Evolutionary conservation across 92 coral and sea anemone genomes (phyloP).

Genomic region (Zoanthus sociatus): DNA sequence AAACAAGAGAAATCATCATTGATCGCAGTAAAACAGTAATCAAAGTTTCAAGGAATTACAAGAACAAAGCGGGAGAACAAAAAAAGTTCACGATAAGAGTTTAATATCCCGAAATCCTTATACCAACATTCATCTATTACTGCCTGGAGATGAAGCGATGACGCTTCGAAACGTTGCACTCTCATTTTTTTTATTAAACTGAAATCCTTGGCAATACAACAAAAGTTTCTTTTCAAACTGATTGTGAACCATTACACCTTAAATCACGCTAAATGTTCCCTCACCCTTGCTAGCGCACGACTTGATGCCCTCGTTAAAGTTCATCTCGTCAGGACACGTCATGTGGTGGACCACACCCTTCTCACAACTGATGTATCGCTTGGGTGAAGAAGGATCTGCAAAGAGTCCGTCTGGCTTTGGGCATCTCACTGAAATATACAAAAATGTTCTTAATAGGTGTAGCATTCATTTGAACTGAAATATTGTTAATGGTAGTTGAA

Average conservation of each 20-base stretch:
- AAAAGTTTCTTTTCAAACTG: neutral
- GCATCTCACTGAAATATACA: slow-evolving; percentile 73
- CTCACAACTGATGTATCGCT: slow-evolving; percentile 86
- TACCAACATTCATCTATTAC: no score
- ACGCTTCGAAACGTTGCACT: neutral
- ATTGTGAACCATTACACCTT: neutral
- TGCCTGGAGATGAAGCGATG: no score
- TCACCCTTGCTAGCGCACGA: slow-evolving; percentile 94
- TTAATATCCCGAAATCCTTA: no score
- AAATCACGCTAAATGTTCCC: neutral
- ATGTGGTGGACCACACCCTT: slow-evolving; percentile 79
- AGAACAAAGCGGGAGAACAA: no score
- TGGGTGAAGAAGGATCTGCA: slow-evolving; percentile 82
- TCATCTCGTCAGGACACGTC: slow-evolving; percentile 90
- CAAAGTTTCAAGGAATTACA: no score
- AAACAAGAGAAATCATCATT: no score
- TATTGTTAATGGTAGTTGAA: neutral
- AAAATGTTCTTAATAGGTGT: neutral
- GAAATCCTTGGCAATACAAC: neutral
- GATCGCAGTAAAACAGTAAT: no score
- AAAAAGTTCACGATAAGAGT: no score
- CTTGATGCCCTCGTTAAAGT: slow-evolving; percentile 81
- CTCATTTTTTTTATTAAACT: neutral
- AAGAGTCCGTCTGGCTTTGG: slow-evolving; percentile 85
- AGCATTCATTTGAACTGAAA: neutral